Conservation (phyloP, 2,113 vertebrate genomes). For the Cranoglanis bouderius region DNA sequence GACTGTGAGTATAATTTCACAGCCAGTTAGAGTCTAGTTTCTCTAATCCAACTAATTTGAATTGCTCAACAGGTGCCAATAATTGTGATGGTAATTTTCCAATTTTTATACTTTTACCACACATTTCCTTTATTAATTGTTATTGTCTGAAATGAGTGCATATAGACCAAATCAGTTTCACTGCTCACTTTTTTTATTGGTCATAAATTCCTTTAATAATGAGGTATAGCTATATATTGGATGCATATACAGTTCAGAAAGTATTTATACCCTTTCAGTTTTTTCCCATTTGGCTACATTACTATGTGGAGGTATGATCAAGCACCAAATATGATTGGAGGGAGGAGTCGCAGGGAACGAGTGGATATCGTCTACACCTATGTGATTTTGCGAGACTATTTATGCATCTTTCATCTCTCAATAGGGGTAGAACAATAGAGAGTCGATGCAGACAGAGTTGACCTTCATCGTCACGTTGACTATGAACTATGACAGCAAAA, state of each 20-base stretch:
- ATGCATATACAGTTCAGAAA: neutral
- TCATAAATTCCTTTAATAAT: neutral
- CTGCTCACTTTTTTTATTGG: neutral
- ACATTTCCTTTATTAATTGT: neutral
- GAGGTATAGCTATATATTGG: neutral
- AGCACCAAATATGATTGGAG: neutral
- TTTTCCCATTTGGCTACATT: neutral
- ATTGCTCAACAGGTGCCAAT: neutral
- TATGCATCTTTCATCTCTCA: neutral
- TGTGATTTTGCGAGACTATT: neutral
- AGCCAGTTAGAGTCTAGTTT: neutral
- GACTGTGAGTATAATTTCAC: neutral
- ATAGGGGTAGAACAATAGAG: neutral
- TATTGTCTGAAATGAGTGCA: neutral
- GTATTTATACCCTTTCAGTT: neutral
- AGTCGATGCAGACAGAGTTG: neutral
- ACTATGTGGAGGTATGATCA: neutral
- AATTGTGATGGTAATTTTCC: neutral
- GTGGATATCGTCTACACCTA: neutral
- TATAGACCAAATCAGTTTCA: neutral
- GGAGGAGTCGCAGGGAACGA: neutral
- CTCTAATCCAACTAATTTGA: neutral
- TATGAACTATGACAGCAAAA: neutral
- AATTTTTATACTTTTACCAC: neutral
- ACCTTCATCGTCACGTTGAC: neutral